Evolutionary conservation across 1,140 invertebrate genomes (phyloP).

Genomic region (Charaxes varanes): DNA sequence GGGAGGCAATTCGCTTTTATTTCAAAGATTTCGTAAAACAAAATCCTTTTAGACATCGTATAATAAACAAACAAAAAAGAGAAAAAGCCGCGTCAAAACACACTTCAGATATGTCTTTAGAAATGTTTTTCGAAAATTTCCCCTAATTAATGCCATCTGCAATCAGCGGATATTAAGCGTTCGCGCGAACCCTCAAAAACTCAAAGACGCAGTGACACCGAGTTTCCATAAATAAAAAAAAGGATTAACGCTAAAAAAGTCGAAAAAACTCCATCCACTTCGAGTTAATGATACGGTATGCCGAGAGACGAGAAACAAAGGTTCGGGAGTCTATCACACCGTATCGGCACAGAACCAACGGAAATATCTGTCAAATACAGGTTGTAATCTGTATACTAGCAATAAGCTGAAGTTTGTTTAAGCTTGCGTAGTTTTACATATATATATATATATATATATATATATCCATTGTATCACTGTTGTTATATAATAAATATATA

Average conservation of each 20-base stretch:
- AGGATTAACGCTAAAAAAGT: slow-evolving; percentile 68
- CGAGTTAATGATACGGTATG: slow-evolving; percentile 73
- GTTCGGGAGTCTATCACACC: slow-evolving; percentile 44
- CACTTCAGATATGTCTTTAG: slow-evolving; percentile 19
- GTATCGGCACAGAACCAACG: slow-evolving; percentile 4
- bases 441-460: no score
- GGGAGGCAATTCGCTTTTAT: no score
- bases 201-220: slow-evolving; percentile 61
- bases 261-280: slow-evolving; percentile 64
- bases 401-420: no score
- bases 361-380: no score
- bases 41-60: no score
- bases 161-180: slow-evolving; percentile 35
- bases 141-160: slow-evolving; percentile 47
- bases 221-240: slow-evolving; percentile 62
- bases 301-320: slow-evolving; percentile 67
- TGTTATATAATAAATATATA: no score
- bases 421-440: no score
- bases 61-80: no score
- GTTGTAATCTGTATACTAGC: no score
- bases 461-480: no score
- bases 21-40: no score
- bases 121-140: slow-evolving; percentile 16
- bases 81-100: slow-evolving; percentile 29
- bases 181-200: slow-evolving; percentile 39